Evolutionary conservation across 2,797 vertebrate species (phyloP).

Genomic region (Neopelma chrysocephalum): DNA sequence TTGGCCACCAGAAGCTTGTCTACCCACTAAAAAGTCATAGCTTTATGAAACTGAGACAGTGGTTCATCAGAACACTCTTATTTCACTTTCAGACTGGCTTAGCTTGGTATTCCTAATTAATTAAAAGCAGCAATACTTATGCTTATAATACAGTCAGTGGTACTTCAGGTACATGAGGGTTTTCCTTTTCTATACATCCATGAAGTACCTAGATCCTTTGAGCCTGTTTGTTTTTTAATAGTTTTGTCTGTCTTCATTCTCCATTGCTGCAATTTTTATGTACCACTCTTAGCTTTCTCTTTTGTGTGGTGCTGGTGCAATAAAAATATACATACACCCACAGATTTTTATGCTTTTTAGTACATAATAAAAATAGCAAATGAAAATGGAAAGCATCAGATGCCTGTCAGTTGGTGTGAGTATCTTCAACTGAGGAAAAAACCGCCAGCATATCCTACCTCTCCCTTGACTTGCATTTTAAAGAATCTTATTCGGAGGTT

Average conservation of each 20-base stretch:
- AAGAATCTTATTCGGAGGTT: background rate
- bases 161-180: background rate
- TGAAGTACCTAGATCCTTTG: background rate
- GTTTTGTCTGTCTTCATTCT: background rate
- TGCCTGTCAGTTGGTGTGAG: background rate
- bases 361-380: background rate
- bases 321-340: background rate
- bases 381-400: background rate
- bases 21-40: background rate
- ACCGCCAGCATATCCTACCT: accelerated
- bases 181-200: background rate
- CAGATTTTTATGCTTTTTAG: background rate
- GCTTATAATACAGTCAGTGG: background rate
- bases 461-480: background rate
- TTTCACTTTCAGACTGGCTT: background rate
- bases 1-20: background rate
- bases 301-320: background rate
- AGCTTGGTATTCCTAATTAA: background rate
- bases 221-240: background rate
- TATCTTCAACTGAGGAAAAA: background rate
- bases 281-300: background rate
- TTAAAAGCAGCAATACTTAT: background rate
- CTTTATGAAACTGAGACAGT: background rate
- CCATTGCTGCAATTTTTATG: background rate
- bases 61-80: background rate